A percentile compares a stretch with the other conserved stretches of the same genome.
phyloP scores from a whole-genome alignment of 2,797 vertebrate species.

The Odontamblyopus rebecca region DNA sequence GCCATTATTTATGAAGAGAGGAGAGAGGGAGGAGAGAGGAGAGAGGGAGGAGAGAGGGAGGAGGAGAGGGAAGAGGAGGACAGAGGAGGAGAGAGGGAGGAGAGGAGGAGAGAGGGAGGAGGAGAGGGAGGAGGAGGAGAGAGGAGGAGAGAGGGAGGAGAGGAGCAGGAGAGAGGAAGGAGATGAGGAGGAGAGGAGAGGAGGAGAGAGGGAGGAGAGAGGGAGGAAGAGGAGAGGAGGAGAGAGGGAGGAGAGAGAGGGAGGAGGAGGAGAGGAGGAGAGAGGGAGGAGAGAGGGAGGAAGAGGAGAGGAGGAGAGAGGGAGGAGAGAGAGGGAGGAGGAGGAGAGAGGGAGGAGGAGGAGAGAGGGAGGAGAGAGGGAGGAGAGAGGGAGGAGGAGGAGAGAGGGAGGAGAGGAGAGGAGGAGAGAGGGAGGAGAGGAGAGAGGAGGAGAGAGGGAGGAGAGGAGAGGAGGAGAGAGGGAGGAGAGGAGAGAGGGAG shows the following conservation, averaged over 20 bases:
- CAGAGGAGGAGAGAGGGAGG: conserved; percentile 28
- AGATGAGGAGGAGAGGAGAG: background rate
- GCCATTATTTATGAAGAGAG: conserved; percentile 77
- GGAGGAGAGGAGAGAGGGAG: background rate
- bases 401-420: no score
- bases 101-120: no score
- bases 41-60: conserved; percentile 41
- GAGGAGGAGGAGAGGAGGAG: background rate
- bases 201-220: conserved; percentile 47
- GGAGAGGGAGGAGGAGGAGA: background rate
- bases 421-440: no score
- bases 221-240: conserved; percentile 36
- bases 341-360: background rate
- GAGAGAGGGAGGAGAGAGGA: conserved; percentile 43
- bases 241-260: conserved; percentile 34
- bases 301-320: no score
- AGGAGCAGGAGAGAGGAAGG: conserved; percentile 19
- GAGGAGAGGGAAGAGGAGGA: background rate
- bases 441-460: background rate
- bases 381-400: background rate
- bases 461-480: no score
- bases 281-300: conserved; percentile 27
- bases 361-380: background rate
- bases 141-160: conserved; percentile 42
- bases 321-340: no score